Percentiles rank a stretch among this genome's conserved stretches.
Evolutionary conservation across 2,797 vertebrate genomes (phyloP).

Genomic region (Lepidocolaptes lacrymiger): DNA sequence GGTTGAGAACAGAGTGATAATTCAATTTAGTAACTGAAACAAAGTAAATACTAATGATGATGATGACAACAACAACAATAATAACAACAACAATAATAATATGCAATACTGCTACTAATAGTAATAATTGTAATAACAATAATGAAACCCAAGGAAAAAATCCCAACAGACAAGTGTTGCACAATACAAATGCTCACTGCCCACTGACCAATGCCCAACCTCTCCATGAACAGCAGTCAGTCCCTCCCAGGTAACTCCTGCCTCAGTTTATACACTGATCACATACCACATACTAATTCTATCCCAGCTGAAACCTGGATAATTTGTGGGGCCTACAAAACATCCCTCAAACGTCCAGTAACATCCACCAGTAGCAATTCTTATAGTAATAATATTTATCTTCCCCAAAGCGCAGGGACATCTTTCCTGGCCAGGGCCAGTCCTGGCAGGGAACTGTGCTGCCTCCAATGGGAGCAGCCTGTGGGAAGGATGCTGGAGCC

Average conservation of each 20-base stretch:
- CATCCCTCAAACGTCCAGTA: not conserved
- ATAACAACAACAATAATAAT: not conserved
- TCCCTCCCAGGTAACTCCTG: not conserved
- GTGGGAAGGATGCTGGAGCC: not conserved
- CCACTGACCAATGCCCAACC: not conserved
- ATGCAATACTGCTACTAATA: not conserved
- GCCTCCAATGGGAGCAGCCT: fast-evolving
- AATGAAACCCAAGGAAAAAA: fast-evolving
- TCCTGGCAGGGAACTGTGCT: not conserved
- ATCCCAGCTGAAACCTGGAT: not conserved
- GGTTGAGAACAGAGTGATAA: not conserved
- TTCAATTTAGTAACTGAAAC: not conserved
- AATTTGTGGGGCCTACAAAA: not conserved
- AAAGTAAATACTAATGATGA: not conserved
- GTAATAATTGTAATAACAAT: not conserved
- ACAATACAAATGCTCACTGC: not conserved
- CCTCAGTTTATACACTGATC: not conserved
- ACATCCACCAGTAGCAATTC: not conserved
- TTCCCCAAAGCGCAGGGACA: not conserved
- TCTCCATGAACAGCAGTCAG: not conserved
- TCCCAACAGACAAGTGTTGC: not conserved
- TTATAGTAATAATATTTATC: not conserved
- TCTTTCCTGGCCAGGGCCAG: not conserved
- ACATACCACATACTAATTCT: not conserved
- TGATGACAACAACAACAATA: no score